These are phyloP conservation scores for Rhimphoctona megacephalus DNA, from an alignment of 2,888 invertebrate genomes.

Conservation along the genomic window DNA sequence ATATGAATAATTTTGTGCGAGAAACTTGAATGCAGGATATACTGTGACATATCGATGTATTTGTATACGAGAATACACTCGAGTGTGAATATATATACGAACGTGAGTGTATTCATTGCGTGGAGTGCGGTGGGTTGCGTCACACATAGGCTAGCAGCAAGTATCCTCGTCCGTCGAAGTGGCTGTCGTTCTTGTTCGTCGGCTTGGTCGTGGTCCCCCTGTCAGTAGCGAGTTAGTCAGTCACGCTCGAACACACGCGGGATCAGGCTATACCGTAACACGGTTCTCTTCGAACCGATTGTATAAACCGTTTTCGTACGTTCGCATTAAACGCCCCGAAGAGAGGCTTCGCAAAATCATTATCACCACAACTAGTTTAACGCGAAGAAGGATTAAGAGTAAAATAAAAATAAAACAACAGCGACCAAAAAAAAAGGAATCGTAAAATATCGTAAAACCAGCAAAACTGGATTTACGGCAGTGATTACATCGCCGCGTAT, in stretches of 20 bases:
- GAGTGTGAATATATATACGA: neutral
- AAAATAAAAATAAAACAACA: conserved; percentile 1
- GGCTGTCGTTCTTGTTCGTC: conserved; percentile 49
- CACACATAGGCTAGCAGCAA: conserved; percentile 44
- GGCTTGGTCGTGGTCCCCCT: conserved; percentile 52
- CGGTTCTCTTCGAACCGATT: conserved; percentile 53
- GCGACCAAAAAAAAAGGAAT: neutral
- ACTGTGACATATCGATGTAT: neutral
- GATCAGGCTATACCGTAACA: conserved; percentile 54
- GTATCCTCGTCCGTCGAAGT: conserved; percentile 64
- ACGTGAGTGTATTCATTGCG: conserved; percentile 43
- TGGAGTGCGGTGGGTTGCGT: conserved; percentile 56
- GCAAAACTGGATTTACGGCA: conserved; percentile 48
- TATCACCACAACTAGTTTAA: conserved; percentile 31
- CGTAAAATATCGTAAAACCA: conserved; percentile 48
- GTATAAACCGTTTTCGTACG: conserved; percentile 45
- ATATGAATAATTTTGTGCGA: neutral
- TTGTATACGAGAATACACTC: neutral
- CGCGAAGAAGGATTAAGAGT: neutral
- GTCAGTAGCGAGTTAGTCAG: conserved; percentile 78
- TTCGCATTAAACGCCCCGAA: conserved; percentile 48
- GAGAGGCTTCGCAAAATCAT: conserved; percentile 45
- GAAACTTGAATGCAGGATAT: conserved; percentile 6
- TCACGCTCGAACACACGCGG: conserved; percentile 75
- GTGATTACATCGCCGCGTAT: conserved; percentile 42